Evolutionary conservation across 2,113 vertebrate species (phyloP).

Genomic region (Platysternon megacephalum): DNA sequence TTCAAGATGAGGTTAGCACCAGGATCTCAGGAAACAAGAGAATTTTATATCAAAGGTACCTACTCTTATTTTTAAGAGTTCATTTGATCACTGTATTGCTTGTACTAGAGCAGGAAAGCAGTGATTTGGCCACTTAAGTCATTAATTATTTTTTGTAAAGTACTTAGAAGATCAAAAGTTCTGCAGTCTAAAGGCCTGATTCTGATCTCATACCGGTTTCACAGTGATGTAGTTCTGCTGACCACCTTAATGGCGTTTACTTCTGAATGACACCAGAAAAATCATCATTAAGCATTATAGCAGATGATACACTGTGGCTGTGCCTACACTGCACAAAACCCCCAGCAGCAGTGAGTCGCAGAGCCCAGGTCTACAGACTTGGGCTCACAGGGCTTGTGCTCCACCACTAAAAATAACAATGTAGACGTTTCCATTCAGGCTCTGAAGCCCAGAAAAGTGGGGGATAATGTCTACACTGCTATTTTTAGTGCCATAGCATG

Average conservation of each 20-base stretch:
- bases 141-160: not conserved
- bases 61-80: not conserved
- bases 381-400: too few relatives aligned
- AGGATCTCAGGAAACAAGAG: not conserved
- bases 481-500: too few relatives aligned
- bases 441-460: too few relatives aligned
- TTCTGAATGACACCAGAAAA: not conserved
- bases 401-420: too few relatives aligned
- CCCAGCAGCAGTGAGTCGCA: too few relatives aligned
- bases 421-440: too few relatives aligned
- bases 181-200: not conserved
- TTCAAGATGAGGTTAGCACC: not conserved
- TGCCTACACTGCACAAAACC: too few relatives aligned
- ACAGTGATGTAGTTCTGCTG: not conserved
- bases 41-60: not conserved
- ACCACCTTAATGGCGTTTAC: accelerated
- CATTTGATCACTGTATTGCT: not conserved
- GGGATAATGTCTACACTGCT: too few relatives aligned
- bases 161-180: not conserved
- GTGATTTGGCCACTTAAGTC: not conserved
- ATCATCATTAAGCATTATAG: not conserved
- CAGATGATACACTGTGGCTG: accelerated
- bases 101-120: not conserved
- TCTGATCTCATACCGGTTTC: not conserved
- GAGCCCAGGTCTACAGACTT: too few relatives aligned